Evolutionary conservation across 1,140 invertebrate genomes (phyloP), one percentile per base, ranked within the genome.

Genomic region (Drosophila quadrilineata): DNA sequence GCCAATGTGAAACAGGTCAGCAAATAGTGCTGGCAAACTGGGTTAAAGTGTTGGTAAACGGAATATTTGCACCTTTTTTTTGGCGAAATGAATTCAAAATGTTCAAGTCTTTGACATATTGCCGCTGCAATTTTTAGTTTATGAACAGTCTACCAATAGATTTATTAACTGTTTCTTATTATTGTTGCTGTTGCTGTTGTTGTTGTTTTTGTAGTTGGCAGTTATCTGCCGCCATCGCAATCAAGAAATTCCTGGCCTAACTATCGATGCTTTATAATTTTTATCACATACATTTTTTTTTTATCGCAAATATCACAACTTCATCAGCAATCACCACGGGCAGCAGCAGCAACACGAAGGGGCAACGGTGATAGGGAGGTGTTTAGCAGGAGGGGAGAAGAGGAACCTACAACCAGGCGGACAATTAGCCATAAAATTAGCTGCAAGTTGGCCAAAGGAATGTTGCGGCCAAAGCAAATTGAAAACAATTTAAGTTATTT

Each of bases 401-500:
- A n/a, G n/a, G n/a, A n/a, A n/a, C n/a, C 72, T 45, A 38, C 66
- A 56, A 10, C 31, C 67, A 63, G 67, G 59, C 68, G 58, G 79
- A 84, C 77, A 84, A 84, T 84, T 84, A 84, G 79, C 77, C 79
- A 77, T 85, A 73, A 84, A 84, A 84, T 84, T 84, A 84, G 79
- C 79, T 60, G 69, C 77, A 84, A 77, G 54, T 84, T 71, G 73
- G 65, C 74, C 41, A 49, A 64, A 84, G 77, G 77, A 84, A 84
- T 84, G 79, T 49, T 64, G 40, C 52, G 60, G 41, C 68, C 70
- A 63, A 67, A 49, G 64, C 79, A 84, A 84, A 84, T 84, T 85
- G 79, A 84, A 84, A 84, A 84, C 79, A 84, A 84, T 84, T 85
- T 84, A 79, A 85, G 79, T 71, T 84, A 84, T 84, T 85, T 85